Evolutionary conservation across 2,797 vertebrate genomes (phyloP).

Genomic region (Enteromius argenteus): DNA sequence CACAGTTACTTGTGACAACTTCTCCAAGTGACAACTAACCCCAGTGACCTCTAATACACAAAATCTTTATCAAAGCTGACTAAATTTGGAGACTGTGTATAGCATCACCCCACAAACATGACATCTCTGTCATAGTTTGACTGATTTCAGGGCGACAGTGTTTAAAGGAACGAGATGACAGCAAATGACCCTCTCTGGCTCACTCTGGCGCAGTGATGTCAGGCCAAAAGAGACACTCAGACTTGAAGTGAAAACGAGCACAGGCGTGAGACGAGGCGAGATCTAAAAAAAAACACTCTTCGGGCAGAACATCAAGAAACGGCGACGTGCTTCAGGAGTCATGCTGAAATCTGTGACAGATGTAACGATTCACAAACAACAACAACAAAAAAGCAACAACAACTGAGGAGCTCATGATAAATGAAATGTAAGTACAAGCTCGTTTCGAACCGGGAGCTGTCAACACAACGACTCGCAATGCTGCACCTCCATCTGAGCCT

Average conservation of each 20-base stretch:
- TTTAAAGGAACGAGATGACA: constrained; percentile 32
- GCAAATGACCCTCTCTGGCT: constrained; percentile 18
- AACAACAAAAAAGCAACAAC: constrained; percentile 11
- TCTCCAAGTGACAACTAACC: neutral
- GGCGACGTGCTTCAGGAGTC: constrained; percentile 23
- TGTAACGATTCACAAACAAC: constrained; percentile 11
- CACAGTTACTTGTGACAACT: neutral
- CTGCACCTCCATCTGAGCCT: constrained; percentile 16
- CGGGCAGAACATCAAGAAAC: constrained; percentile 39
- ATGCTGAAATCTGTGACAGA: constrained; percentile 40
- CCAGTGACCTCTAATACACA: neutral
- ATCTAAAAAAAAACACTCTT: constrained; percentile 15
- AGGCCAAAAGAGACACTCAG: constrained; percentile 31
- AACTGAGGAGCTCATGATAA: constrained; percentile 22
- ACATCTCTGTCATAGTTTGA: constrained; percentile 11
- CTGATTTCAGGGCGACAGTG: constrained; percentile 23
- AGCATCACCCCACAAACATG: neutral
- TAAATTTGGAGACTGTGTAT: neutral
- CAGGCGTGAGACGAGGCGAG: neutral
- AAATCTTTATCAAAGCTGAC: neutral
- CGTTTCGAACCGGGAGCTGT: constrained; percentile 34
- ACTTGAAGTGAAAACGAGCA: constrained; percentile 3
- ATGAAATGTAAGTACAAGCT: constrained; percentile 36
- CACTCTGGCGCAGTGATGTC: neutral
- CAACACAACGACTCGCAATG: neutral